phyloP scores from a whole-genome alignment of 2,797 vertebrate genomes.

The Gobionotothen gibberifrons region DNA sequence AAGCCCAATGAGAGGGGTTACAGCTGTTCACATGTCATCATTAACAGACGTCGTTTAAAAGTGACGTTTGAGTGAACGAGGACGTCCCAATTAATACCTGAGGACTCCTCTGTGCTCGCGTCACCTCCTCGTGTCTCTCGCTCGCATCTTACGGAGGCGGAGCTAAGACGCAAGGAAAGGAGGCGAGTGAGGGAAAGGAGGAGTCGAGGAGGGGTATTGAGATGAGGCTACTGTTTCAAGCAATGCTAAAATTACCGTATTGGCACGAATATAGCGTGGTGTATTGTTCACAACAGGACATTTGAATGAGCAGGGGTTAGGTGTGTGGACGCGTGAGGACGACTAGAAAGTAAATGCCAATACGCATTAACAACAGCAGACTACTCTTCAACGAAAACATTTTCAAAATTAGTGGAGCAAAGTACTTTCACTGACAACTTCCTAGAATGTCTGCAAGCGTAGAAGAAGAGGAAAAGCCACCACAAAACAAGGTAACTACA shows the following conservation, averaged over 20 bases:
- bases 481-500: conserved; percentile 24
- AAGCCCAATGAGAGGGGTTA: too few species aligned
- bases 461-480: background rate
- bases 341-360: background rate
- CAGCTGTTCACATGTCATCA: too few species aligned
- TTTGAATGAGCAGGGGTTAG: background rate
- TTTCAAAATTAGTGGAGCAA: background rate
- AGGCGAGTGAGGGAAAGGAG: too few species aligned
- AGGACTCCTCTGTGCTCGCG: too few species aligned
- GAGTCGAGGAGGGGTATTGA: too few species aligned
- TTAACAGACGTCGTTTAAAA: too few species aligned
- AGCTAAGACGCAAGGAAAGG: too few species aligned
- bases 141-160: too few species aligned
- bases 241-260: conserved; percentile 8
- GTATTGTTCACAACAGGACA: background rate
- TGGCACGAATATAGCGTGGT: background rate
- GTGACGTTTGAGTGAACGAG: too few species aligned
- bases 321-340: background rate
- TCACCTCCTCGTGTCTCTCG: too few species aligned
- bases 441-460: background rate
- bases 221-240: too few species aligned
- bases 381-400: background rate
- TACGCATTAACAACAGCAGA: background rate
- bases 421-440: background rate
- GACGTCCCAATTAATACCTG: too few species aligned